Conservation (phyloP, 2,113 vertebrate genomes). For the Ciconia boyciana region DNA sequence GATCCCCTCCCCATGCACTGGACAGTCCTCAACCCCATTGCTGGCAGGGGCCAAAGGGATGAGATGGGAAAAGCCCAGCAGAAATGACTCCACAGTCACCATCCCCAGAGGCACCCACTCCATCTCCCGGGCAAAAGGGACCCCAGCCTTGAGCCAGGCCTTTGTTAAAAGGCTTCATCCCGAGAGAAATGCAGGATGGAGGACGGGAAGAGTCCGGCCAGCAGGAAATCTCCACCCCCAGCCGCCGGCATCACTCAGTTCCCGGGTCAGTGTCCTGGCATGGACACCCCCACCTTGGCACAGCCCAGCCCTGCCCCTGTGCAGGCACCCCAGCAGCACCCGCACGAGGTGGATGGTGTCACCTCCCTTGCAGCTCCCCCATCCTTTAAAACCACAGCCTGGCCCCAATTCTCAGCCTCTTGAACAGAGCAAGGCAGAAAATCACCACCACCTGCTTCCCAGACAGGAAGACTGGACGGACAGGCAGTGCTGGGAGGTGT, state of each 20-base stretch:
- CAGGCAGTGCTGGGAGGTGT: neutral
- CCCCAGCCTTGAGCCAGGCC: rapidly evolving
- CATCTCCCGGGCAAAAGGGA: neutral
- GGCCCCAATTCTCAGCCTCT: neutral
- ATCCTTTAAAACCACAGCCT: neutral
- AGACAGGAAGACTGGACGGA: neutral
- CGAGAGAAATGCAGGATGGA: neutral
- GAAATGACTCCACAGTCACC: neutral
- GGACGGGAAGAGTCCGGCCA: neutral
- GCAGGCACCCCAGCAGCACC: neutral
- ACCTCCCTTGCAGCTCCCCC: neutral
- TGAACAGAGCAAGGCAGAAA: neutral
- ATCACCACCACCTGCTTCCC: neutral
- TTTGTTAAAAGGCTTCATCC: neutral
- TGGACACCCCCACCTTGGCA: neutral
- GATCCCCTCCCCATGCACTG: rapidly evolving
- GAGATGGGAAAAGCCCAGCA: neutral
- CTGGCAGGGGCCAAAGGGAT: neutral
- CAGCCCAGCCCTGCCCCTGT: neutral
- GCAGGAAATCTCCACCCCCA: neutral
- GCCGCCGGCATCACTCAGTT: neutral
- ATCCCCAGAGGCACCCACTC: neutral
- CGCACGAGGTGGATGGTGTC: neutral
- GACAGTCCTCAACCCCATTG: neutral
- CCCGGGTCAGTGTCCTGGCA: neutral